Evolutionary conservation across 92 coral and sea anemone genomes (phyloP).

Genomic region (Palythoa grandis): DNA sequence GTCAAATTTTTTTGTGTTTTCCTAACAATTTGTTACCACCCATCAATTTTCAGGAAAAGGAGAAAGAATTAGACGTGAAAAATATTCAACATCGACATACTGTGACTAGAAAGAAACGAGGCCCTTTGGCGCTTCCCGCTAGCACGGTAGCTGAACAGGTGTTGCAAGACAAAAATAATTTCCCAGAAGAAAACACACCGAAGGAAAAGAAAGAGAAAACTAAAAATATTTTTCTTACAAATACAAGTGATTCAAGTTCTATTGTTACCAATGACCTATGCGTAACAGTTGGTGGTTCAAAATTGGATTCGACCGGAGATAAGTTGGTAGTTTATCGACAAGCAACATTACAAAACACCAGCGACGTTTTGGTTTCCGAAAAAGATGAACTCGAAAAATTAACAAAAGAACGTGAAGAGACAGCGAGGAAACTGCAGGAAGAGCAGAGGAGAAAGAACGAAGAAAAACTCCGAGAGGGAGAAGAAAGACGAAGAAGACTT

Average conservation of each 20-base stretch:
- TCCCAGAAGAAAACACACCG: slow-evolving; percentile 32
- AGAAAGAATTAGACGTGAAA: slow-evolving; percentile 78
- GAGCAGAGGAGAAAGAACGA: slow-evolving; percentile 43
- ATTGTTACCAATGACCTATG: slow-evolving; percentile 46
- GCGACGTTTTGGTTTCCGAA: not conserved
- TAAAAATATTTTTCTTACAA: slow-evolving; percentile 70
- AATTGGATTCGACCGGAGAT: not conserved
- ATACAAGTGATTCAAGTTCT: slow-evolving; percentile 77
- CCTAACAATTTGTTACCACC: slow-evolving; percentile 5
- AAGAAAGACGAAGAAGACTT: slow-evolving; percentile 59
- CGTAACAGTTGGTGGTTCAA: not conserved
- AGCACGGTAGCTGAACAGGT: slow-evolving; percentile 25
- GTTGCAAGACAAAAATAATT: slow-evolving; percentile 2
- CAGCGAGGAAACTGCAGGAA: slow-evolving; percentile 55
- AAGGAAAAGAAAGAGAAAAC: slow-evolving; percentile 50
- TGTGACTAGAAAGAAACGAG: slow-evolving; percentile 71
- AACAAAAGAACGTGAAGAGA: slow-evolving; percentile 48
- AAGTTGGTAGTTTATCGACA: not conserved
- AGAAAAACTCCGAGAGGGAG: slow-evolving; percentile 42
- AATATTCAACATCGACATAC: slow-evolving; percentile 92
- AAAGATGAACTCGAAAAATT: slow-evolving; percentile 22
- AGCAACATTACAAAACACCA: not conserved
- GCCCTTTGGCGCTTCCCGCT: slow-evolving; percentile 71
- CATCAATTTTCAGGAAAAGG: slow-evolving; percentile 71
- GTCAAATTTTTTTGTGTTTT: too few relatives aligned